These are phyloP conservation scores for Excalfactoria chinensis DNA, from an alignment of 2,113 vertebrate genomes.

Conservation along the genomic window DNA sequence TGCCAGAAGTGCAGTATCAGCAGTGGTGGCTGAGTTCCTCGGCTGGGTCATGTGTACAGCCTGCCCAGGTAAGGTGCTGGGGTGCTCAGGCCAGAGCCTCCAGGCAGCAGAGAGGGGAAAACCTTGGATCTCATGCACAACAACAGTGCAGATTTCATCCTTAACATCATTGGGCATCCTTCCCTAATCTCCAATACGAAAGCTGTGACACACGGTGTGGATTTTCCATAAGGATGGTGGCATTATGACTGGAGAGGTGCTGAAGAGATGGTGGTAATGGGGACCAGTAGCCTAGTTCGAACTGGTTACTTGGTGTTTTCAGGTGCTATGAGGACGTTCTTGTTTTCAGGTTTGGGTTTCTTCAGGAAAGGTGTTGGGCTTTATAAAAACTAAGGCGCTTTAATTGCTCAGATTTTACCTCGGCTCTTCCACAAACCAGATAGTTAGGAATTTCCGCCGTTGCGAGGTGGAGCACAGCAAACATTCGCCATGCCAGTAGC, in stretches of 20 bases:
- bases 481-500: background rate
- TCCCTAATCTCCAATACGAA: background rate
- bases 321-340: background rate
- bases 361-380: constrained; percentile 12
- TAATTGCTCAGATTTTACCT: background rate
- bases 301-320: background rate
- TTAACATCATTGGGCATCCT: fast-evolving
- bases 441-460: constrained; percentile 58
- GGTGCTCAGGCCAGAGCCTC: background rate
- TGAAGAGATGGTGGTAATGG: background rate
- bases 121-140: background rate
- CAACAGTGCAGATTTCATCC: fast-evolving
- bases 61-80: background rate
- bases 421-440: constrained; percentile 20
- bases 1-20: background rate
- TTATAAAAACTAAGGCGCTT: background rate
- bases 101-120: background rate
- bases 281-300: background rate
- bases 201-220: fast-evolving
- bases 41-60: background rate
- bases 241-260: background rate
- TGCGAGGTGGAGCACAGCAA: constrained; percentile 47
- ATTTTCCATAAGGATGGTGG: background rate
- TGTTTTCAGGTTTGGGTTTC: constrained; percentile 21
- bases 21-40: background rate